phyloP scores from a whole-genome alignment of 2,113 vertebrate genomes.

The Catagonus wagneri region DNA sequence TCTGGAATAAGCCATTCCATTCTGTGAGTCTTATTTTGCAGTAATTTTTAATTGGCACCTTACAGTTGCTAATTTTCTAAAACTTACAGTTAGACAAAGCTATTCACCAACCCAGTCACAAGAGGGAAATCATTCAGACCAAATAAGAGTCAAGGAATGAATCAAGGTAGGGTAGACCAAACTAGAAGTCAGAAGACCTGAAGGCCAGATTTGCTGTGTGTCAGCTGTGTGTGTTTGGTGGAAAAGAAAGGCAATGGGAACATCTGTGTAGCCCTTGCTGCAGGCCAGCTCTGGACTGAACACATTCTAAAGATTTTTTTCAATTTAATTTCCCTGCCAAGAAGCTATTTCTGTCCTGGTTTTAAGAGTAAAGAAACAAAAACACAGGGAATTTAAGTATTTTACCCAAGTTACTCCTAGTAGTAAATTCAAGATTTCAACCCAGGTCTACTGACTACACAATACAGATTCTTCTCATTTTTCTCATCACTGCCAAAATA shows the following conservation, averaged over 20 bases:
- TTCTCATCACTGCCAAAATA: neutral
- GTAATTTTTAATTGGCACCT: neutral
- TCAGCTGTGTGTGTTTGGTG: neutral
- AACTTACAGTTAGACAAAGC: neutral
- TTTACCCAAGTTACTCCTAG: slow-evolving; percentile 9
- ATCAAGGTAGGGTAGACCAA: neutral
- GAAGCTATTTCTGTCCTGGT: neutral
- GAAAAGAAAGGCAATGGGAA: neutral
- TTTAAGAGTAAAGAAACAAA: slow-evolving; percentile 44
- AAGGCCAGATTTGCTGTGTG: neutral
- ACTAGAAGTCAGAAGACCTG: neutral
- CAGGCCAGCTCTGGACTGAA: neutral
- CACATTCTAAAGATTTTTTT: slow-evolving; percentile 14
- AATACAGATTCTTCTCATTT: slow-evolving; percentile 31
- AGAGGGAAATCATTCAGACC: neutral
- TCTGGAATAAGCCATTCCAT: slow-evolving; percentile 20
- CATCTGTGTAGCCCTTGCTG: neutral
- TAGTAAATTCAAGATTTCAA: slow-evolving; percentile 66
- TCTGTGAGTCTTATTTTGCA: neutral
- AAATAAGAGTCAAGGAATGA: neutral
- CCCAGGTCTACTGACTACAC: slow-evolving; percentile 59
- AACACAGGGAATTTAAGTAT: neutral
- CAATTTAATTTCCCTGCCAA: neutral
- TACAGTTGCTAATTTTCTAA: neutral
- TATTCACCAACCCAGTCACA: neutral